Conservation (phyloP, 2,113 vertebrate genomes). For the Apteryx owenii region DNA sequence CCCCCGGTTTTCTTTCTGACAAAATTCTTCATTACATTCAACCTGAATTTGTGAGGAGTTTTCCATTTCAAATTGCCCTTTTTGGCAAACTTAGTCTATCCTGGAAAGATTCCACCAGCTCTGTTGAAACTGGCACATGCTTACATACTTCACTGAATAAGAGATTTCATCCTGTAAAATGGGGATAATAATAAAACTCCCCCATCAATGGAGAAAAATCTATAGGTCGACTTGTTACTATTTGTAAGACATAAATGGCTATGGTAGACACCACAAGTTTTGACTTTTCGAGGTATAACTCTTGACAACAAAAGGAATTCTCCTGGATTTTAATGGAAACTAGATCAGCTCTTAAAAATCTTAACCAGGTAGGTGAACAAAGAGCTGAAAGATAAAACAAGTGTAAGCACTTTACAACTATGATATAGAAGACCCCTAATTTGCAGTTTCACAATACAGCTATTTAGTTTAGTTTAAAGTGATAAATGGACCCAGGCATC, state of each 20-base stretch:
- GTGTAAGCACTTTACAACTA: not conserved
- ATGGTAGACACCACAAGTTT: not conserved
- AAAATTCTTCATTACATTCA: constrained; percentile 36
- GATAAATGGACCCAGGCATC: not conserved
- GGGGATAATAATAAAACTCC: constrained; percentile 49
- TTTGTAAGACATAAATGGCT: not conserved
- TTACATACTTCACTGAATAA: constrained; percentile 49
- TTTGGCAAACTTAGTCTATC: constrained; percentile 39
- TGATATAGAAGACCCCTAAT: not conserved
- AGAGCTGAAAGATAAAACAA: not conserved
- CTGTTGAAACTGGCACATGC: constrained; percentile 67
- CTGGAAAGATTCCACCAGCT: constrained; percentile 55
- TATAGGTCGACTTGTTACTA: not conserved
- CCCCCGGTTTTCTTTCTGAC: constrained; percentile 19
- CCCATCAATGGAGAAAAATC: constrained; percentile 10
- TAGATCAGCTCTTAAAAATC: constrained; percentile 27
- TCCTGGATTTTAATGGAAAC: not conserved
- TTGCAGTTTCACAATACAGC: not conserved
- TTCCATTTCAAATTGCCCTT: constrained; percentile 58
- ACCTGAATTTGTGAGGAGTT: constrained; percentile 46
- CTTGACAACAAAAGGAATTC: not conserved
- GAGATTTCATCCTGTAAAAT: constrained; percentile 51
- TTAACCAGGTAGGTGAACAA: constrained; percentile 16
- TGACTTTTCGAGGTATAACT: not conserved
- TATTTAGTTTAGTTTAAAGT: not conserved